These are phyloP conservation scores for Zalophus californianus DNA, from an alignment of 2,797 vertebrate genomes.

Conservation along the genomic window DNA sequence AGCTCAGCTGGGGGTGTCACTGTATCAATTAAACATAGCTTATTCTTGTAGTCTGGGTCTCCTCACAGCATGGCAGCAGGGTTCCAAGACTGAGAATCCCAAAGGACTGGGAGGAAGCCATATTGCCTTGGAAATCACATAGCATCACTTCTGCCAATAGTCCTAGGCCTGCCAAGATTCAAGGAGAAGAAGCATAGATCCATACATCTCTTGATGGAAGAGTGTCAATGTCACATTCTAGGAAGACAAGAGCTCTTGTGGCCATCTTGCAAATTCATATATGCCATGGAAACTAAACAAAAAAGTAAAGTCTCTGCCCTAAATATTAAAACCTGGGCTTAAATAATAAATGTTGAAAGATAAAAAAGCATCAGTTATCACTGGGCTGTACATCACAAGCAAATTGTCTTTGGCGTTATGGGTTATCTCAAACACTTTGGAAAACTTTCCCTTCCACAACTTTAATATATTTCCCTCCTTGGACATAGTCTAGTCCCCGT, in stretches of 20 bases:
- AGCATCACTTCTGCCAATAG: not conserved
- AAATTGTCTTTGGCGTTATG: not conserved
- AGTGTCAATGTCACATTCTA: not conserved
- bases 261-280: not conserved
- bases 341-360: not conserved
- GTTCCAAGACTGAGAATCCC: not conserved
- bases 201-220: not conserved
- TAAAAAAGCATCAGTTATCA: not conserved
- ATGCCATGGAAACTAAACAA: not conserved
- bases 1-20: not conserved
- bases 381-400: not conserved
- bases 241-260: not conserved
- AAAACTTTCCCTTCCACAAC: not conserved
- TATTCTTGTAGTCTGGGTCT: not conserved
- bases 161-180: not conserved
- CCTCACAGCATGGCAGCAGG: not conserved
- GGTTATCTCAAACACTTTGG: not conserved
- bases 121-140: not conserved
- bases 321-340: slow-evolving; percentile 26
- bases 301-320: not conserved
- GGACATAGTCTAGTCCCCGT: not conserved
- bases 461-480: not conserved
- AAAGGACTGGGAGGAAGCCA: not conserved
- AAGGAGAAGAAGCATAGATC: not conserved
- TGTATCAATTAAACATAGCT: not conserved